A percentile compares a stretch with the other conserved stretches of the same genome.
phyloP scores from a whole-genome alignment of 2,113 vertebrate species.

The Mandrillus leucophaeus region DNA sequence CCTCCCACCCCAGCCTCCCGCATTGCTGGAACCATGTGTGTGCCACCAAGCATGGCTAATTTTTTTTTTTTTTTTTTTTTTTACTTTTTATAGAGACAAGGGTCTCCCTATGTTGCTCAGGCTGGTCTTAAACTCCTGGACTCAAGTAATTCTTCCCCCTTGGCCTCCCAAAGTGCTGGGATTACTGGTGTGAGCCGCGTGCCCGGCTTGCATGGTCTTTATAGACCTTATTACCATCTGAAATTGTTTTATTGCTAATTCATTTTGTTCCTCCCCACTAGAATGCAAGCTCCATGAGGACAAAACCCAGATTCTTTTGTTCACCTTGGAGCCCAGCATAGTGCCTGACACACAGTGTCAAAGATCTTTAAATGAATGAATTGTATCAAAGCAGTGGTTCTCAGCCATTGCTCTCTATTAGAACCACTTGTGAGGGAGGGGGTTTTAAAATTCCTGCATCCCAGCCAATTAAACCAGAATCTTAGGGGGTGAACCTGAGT shows the following conservation, averaged over 20 bases:
- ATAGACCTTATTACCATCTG: no score
- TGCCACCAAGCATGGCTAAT: no score
- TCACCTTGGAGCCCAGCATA: not conserved
- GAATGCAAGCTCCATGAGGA: not conserved
- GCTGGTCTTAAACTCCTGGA: no score
- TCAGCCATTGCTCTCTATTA: not conserved
- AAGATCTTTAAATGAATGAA: not conserved
- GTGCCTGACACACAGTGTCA: not conserved
- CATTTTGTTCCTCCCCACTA: not conserved
- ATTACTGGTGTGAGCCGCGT: no score
- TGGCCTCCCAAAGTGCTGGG: no score
- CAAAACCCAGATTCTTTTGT: not conserved
- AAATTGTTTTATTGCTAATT: not conserved
- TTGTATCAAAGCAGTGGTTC: not conserved
- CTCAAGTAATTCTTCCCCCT: no score
- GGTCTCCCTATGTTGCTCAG: no score
- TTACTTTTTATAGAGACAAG: no score
- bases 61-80: no score
- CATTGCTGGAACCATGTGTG: no score
- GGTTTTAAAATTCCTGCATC: not conserved
- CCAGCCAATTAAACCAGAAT: not conserved
- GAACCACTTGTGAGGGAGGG: not conserved
- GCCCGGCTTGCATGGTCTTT: not conserved
- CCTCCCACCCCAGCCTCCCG: no score
- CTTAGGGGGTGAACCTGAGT: not conserved